phyloP scores from a whole-genome alignment of 1,140 invertebrate species.

The Thaumatotibia leucotreta region DNA sequence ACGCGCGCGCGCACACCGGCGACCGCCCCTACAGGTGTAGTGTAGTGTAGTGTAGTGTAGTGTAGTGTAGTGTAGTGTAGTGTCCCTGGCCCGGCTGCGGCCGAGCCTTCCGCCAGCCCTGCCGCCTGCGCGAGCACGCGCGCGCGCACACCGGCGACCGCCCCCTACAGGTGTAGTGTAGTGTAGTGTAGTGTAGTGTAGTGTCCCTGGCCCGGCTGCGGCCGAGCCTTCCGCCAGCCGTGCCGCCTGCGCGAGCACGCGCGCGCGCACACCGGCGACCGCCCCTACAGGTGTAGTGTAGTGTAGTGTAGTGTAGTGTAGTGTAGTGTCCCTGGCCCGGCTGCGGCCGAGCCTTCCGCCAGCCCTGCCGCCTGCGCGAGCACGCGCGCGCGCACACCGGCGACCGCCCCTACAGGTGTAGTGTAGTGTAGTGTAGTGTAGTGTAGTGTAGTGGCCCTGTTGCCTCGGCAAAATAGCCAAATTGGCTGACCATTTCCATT shows the following conservation, averaged over 20 bases:
- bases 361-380: background rate
- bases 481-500: too few relatives aligned
- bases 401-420: background rate
- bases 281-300: background rate
- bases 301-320: background rate
- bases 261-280: background rate
- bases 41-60: too few relatives aligned
- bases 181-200: too few relatives aligned
- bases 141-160: slow-evolving; percentile 85
- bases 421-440: too few relatives aligned
- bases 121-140: slow-evolving; percentile 84
- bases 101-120: slow-evolving; percentile 84
- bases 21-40: background rate
- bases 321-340: background rate
- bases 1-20: background rate
- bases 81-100: slow-evolving; percentile 81
- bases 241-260: background rate
- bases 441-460: too few relatives aligned
- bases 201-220: slow-evolving; percentile 59
- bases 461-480: too few relatives aligned
- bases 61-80: too few relatives aligned
- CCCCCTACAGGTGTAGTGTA: slow-evolving; percentile 78
- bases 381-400: background rate
- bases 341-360: background rate
- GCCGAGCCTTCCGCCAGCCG: slow-evolving; percentile 21